A percentile compares a stretch with the other conserved stretches of the same genome.
These are phyloP conservation scores for Crenuchus spilurus DNA, from an alignment of 2,797 vertebrate genomes.

Conservation along the genomic window DNA sequence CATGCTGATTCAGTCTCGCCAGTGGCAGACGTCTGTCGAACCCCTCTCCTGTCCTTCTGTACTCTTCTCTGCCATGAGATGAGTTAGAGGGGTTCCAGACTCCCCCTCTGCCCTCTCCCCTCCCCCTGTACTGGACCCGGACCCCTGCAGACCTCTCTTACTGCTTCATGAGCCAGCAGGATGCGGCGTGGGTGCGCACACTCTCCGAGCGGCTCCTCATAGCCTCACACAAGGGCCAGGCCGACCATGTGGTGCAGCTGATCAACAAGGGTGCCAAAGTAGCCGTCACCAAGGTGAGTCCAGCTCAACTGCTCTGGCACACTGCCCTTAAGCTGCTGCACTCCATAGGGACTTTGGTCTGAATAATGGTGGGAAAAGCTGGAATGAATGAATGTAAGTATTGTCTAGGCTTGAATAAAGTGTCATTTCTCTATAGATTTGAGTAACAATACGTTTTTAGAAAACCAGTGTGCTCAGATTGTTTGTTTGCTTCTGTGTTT, in stretches of 20 bases:
- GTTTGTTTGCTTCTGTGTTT: too few relatives aligned
- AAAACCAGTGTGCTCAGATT: too few relatives aligned
- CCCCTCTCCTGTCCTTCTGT: conserved; percentile 4
- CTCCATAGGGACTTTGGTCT: neutral
- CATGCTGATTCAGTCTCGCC: conserved; percentile 53
- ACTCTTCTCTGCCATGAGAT: conserved; percentile 46
- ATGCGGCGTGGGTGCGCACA: conserved; percentile 86
- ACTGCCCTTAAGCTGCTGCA: neutral
- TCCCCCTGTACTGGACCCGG: neutral
- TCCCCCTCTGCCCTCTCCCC: conserved; percentile 65
- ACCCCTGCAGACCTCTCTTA: conserved; percentile 18
- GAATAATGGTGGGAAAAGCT: neutral
- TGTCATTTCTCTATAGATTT: too few relatives aligned
- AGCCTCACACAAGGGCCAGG: conserved; percentile 96
- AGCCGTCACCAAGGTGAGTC: conserved; percentile 95
- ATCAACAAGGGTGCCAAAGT: conserved; percentile 98
- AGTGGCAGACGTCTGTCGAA: conserved; percentile 22
- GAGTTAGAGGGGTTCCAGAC: conserved; percentile 61
- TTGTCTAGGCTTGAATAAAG: neutral
- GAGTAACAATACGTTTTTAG: too few relatives aligned
- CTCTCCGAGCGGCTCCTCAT: conserved; percentile 97
- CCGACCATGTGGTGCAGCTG: conserved; percentile 97
- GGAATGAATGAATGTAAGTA: neutral
- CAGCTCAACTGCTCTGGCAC: neutral
- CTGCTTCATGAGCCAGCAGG: conserved; percentile 99